phyloP scores from a whole-genome alignment of 2,113 vertebrate genomes.

The human (Homo sapiens) region DNA sequence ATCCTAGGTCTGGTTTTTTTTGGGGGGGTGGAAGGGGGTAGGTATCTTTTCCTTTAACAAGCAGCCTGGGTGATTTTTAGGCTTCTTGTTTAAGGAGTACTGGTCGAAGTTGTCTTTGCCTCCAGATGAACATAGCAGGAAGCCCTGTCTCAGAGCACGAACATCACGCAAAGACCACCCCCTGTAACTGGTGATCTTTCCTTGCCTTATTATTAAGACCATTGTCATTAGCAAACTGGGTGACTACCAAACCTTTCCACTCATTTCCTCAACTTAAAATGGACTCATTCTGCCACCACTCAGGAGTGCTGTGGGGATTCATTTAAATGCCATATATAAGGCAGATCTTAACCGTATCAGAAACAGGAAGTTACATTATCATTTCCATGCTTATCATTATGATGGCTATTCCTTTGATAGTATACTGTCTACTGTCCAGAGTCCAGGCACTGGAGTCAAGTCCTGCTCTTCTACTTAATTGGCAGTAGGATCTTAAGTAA shows the following conservation, averaged over 20 bases:
- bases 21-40: neutral
- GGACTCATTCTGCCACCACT: neutral
- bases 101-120: neutral
- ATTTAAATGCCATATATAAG: neutral
- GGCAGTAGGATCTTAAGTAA: neutral
- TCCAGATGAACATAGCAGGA: neutral
- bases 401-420: neutral
- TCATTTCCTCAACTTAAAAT: neutral
- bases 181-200: neutral
- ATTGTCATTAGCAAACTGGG: neutral
- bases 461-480: neutral
- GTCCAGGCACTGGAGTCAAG: neutral
- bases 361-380: too few relatives aligned
- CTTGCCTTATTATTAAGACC: neutral
- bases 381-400: neutral
- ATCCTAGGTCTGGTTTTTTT: neutral
- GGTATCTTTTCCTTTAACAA: neutral
- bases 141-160: neutral
- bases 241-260: neutral
- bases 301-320: too few relatives aligned
- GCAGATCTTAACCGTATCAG: neutral
- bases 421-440: neutral
- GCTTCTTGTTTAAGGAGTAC: neutral
- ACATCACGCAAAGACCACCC: neutral
- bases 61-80: neutral